A percentile compares a stretch with the other conserved stretches of the same genome.
Conservation (phyloP, 2,797 vertebrate genomes). For the Yasuhikotakia modesta region DNA sequence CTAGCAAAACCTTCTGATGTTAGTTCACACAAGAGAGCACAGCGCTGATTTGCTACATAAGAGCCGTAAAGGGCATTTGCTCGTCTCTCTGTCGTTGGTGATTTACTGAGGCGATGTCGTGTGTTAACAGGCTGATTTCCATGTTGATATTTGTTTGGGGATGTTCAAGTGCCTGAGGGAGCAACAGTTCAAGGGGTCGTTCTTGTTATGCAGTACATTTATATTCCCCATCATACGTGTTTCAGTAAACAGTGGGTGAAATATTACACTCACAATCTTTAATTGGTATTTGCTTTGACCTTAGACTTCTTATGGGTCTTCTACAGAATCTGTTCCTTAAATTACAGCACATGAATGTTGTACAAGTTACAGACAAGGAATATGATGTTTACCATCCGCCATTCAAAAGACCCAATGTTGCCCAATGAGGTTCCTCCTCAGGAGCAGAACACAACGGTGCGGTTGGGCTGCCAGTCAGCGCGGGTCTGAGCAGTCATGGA, state of each 20-base stretch:
- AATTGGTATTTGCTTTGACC: neutral
- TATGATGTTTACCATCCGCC: slow-evolving; percentile 85
- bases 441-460: slow-evolving; percentile 88
- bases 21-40: too few relatives aligned
- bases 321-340: neutral
- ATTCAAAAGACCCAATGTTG: slow-evolving; percentile 90
- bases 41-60: neutral
- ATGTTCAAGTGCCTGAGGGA: slow-evolving; percentile 5
- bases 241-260: neutral
- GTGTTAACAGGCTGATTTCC: slow-evolving; percentile 19
- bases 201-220: slow-evolving; percentile 4
- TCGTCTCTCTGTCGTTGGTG: neutral
- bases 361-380: neutral
- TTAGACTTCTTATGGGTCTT: too few relatives aligned
- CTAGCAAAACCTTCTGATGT: neutral
- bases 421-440: slow-evolving; percentile 88
- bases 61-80: neutral
- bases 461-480: slow-evolving; percentile 85
- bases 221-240: neutral
- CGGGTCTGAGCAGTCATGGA: slow-evolving; percentile 80
- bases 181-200: neutral
- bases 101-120: slow-evolving; percentile 5
- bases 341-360: neutral
- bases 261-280: neutral
- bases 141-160: slow-evolving; percentile 12